Conservation (phyloP, 2,797 vertebrate species). For the Synanceia verrucosa region DNA sequence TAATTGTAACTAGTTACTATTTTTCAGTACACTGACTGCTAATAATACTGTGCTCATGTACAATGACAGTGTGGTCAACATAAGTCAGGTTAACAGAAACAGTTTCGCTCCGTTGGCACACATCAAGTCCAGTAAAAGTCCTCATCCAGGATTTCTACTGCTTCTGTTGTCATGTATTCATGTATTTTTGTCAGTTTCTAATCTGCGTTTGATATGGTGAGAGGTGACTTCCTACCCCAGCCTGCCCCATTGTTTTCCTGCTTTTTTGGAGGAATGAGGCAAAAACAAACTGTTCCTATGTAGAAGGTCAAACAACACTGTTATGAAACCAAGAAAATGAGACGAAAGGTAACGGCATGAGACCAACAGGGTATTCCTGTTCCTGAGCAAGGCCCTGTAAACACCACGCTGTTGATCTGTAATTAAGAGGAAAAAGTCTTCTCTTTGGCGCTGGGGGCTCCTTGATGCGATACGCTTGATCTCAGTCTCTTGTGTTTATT, state of each 20-base stretch:
- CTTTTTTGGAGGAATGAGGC: conserved; percentile 81
- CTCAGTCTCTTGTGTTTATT: conserved; percentile 83
- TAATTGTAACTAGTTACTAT: too few relatives aligned
- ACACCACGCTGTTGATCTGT: conserved; percentile 64
- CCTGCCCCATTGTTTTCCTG: conserved; percentile 79
- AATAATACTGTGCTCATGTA: background rate
- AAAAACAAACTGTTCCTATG: conserved; percentile 85
- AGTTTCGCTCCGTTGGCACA: conserved; percentile 1
- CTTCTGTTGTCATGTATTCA: conserved; percentile 69
- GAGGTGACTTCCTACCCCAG: conserved; percentile 82
- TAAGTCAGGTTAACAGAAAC: background rate
- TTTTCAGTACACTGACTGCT: too few relatives aligned
- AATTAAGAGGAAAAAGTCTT: conserved; percentile 76
- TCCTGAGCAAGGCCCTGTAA: conserved; percentile 60
- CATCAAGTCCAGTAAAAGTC: background rate
- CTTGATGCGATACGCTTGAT: conserved; percentile 70
- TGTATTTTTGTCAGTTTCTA: conserved; percentile 77
- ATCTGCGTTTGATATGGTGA: conserved; percentile 82
- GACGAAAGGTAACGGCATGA: conserved; percentile 77
- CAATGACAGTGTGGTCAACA: background rate
- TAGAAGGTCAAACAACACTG: conserved; percentile 86
- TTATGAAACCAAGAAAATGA: conserved; percentile 74
- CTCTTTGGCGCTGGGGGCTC: conserved; percentile 67
- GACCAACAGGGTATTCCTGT: conserved; percentile 70
- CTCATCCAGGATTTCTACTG: conserved; percentile 55